Evolutionary conservation across 2,888 invertebrate species (phyloP).

Genomic region (Mimachlamys varia): DNA sequence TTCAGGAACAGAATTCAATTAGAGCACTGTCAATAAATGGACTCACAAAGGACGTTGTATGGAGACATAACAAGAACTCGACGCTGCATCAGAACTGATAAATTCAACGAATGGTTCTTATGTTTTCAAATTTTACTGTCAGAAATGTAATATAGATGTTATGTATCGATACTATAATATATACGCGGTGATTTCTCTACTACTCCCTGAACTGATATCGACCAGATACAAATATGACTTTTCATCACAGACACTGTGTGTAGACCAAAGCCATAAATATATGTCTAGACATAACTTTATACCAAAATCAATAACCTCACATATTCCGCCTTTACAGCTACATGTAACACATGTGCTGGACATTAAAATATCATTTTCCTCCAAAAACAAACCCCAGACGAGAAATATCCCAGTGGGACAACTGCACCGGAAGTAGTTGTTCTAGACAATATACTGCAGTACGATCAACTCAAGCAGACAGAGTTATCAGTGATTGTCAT

Average conservation of each 20-base stretch:
- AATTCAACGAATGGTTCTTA: too few species aligned
- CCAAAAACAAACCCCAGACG: background rate
- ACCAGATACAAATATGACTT: background rate
- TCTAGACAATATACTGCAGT: background rate
- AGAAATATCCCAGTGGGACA: background rate
- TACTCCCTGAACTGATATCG: background rate
- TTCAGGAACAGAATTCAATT: too few species aligned
- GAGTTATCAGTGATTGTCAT: too few species aligned
- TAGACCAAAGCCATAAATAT: background rate
- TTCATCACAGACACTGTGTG: background rate
- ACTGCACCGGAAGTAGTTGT: background rate
- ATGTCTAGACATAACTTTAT: slow-evolving; percentile 8
- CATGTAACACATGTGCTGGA: background rate
- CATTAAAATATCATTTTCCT: background rate
- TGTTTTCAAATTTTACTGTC: too few species aligned
- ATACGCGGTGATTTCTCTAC: too few species aligned
- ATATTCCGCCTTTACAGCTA: background rate
- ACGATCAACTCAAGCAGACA: background rate
- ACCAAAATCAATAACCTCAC: background rate
- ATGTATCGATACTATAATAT: too few species aligned
- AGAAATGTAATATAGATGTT: too few species aligned
- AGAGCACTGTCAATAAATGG: too few species aligned
- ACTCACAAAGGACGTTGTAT: too few species aligned
- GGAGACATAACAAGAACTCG: too few species aligned
- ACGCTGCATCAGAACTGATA: too few species aligned